Base-by-base conservation (phyloP, 2,888 invertebrate species). In the Phasia obesa region DNA sequence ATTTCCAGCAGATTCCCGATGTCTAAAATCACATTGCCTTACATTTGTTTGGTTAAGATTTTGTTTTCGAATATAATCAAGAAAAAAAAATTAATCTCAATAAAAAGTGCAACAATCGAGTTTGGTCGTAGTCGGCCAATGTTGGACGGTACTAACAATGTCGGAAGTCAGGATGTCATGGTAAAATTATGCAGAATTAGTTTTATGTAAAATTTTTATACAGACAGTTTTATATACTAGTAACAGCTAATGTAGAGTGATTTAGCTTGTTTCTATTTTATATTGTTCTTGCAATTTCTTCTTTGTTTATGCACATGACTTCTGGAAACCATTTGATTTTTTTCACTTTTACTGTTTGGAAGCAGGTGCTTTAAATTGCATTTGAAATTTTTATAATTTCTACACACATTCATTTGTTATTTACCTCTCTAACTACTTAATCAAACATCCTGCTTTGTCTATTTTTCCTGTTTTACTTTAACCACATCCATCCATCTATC, bases 311-410 rank as follows among this genome's bases (percentile, higher is more conserved):
- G 17, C 27, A 21, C 21, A 55, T 55, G 64, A 71, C 23, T 69
- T 42, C 70, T 67, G 1, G 2, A 31, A 42, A 47, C 7, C 25
- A 49, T 73, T 59, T 79, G 31, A 31, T 51, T 71, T 57, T 4
- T 25, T 65, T 51, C 23, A 51, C 15, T 65, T 65, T 57, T 71
- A 27, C 57, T 65, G 11, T 73, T 44, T 23, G 53, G 73, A 25
- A 74, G 73, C 79, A 80, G 79, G 79, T 80, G 79, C 67, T 55
- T 74, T 60, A 74, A 80, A 80, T 74, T 80, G 73, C 73, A 74
- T 74, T 80, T 67, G 60, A 80, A 80, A 67, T 80, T 74, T 53
- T 69, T 74, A 67, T 67, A 73, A 79, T 73, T 65, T 77, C 77
- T 77, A 47, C 25, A 35, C 73, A 55, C 38, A 55, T 55, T 21